Evolutionary conservation across 2,113 vertebrate genomes (phyloP).

Genomic region (Istiophorus platypterus): DNA sequence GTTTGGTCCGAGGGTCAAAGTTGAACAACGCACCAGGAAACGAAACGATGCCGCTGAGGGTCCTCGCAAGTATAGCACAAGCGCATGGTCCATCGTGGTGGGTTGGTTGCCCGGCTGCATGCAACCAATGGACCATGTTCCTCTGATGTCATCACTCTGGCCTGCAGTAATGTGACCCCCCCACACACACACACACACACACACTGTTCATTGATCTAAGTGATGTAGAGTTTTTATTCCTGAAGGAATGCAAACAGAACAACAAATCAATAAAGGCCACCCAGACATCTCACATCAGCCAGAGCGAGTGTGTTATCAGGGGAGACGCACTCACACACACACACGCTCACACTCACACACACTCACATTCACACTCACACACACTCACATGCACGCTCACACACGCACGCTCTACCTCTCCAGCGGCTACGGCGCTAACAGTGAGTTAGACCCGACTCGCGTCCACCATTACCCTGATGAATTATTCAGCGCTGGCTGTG

Average conservation of each 20-base stretch:
- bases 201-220: slow-evolving; percentile 22
- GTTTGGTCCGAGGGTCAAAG: too few species aligned
- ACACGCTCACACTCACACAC: not conserved
- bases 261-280: slow-evolving; percentile 23
- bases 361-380: not conserved
- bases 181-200: slow-evolving; percentile 1
- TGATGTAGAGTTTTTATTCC: slow-evolving; percentile 19
- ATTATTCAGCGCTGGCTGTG: not conserved
- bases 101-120: too few species aligned
- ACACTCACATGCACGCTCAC: not conserved
- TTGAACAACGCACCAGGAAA: too few species aligned
- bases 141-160: slow-evolving; percentile 18
- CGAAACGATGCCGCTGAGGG: too few species aligned
- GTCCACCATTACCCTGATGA: not conserved
- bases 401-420: not conserved
- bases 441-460: not conserved
- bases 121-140: not conserved
- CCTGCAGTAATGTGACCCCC: slow-evolving; percentile 11
- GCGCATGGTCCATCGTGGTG: too few species aligned
- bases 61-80: too few species aligned
- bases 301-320: not conserved
- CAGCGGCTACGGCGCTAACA: not conserved
- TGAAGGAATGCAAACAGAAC: not conserved
- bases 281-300: not conserved
- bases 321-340: not conserved